A percentile compares a stretch with the other conserved stretches of the same genome.
These are phyloP conservation scores for Molorchus minor DNA, from an alignment of 2,888 invertebrate species.

Conservation along the genomic window DNA sequence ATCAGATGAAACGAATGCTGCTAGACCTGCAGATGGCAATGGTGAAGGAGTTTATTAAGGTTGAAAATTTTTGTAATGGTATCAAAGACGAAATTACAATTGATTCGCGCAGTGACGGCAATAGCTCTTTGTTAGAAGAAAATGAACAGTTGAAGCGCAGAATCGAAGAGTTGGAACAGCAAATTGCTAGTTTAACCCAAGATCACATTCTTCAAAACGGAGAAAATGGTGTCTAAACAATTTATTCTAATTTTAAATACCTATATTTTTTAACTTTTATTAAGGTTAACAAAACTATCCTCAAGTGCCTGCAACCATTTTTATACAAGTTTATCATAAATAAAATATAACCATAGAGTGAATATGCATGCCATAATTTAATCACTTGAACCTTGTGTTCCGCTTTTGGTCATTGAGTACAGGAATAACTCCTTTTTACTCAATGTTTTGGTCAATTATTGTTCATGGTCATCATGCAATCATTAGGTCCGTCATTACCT, in stretches of 20 bases:
- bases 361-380: too few species aligned
- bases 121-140: conserved; percentile 61
- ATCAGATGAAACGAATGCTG: conserved; percentile 50
- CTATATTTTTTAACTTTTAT: neutral
- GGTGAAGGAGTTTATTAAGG: conserved; percentile 56
- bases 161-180: conserved; percentile 63
- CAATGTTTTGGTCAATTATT: too few species aligned
- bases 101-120: conserved; percentile 53
- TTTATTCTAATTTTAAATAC: neutral
- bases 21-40: conserved; percentile 54
- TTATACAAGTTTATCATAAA: neutral
- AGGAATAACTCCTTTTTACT: too few species aligned
- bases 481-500: too few species aligned
- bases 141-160: conserved; percentile 65
- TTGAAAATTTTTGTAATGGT: conserved; percentile 49
- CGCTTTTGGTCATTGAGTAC: too few species aligned
- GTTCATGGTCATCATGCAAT: too few species aligned
- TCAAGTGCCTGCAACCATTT: neutral
- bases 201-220: neutral
- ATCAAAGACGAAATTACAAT: conserved; percentile 43
- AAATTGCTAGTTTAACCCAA: conserved; percentile 22
- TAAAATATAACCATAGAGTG: too few species aligned
- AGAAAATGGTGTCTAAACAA: neutral
- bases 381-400: too few species aligned
- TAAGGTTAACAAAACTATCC: conserved; percentile 10